Evolutionary conservation across 2,888 invertebrate species (phyloP).

Genomic region (Stratiomys singularior): DNA sequence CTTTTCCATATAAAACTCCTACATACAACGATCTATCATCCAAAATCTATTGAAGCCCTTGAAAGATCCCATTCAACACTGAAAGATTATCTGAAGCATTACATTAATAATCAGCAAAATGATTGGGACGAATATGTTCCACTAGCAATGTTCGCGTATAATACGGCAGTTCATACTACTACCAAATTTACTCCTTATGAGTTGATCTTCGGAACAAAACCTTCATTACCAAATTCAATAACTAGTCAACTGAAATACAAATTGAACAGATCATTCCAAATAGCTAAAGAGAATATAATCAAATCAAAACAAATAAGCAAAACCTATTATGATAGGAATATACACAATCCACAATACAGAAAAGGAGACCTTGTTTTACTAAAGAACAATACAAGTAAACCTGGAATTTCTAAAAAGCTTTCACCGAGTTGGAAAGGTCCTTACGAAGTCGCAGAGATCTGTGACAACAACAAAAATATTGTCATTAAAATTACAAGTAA

Average conservation of each 20-base stretch:
- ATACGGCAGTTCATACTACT: neutral
- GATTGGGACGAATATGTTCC: conserved; percentile 46
- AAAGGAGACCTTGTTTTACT: conserved; percentile 44
- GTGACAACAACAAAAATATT: conserved; percentile 15
- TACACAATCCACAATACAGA: conserved; percentile 29
- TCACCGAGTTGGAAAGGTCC: conserved; percentile 44
- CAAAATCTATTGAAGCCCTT: conserved; percentile 14
- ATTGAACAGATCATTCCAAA: conserved; percentile 44
- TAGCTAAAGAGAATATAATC: conserved; percentile 44
- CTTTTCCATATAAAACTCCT: conserved; percentile 56
- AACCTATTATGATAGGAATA: conserved; percentile 33
- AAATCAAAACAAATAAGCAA: conserved; percentile 44
- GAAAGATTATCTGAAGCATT: neutral
- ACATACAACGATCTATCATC: neutral
- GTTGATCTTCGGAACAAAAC: conserved; percentile 50
- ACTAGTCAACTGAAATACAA: conserved; percentile 46
- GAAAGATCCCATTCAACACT: conserved; percentile 20
- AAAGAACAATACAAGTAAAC: conserved; percentile 36
- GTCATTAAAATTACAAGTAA: conserved; percentile 20
- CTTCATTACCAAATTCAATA: conserved; percentile 56
- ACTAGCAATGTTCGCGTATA: conserved; percentile 30
- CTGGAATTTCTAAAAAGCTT: conserved; percentile 43
- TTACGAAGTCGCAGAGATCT: conserved; percentile 35
- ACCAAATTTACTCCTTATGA: neutral
- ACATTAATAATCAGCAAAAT: neutral